Base-by-base conservation (phyloP, 2,888 invertebrate genomes). In the Caradrina kadenii region DNA sequence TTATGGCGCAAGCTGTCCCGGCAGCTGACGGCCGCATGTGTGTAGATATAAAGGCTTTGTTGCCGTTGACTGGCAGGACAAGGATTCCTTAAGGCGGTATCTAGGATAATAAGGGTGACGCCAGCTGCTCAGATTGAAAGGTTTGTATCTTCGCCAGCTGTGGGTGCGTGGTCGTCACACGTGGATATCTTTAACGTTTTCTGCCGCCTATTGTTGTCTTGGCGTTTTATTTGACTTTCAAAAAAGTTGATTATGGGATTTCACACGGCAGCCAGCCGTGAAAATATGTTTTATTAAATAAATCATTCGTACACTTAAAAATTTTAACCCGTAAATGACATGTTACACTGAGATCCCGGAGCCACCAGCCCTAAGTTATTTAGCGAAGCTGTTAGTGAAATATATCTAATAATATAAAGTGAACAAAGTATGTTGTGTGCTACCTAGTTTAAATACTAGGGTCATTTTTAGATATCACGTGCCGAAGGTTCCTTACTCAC, bases 1-100 rank as follows among this genome's bases (percentile, higher is more conserved):
- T 95, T 95, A 94, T 91, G 92, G 92, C 91, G 93, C 95, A 95
- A 95, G 95, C 94, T 95, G 95, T 87, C 83, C 77, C 84, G 89
- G 89, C 95, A 95, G 94, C 94, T 95, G 95, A 93, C 93, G 90
- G 88, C 88, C 89, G 89, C 86, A 89, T 89, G 60, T 76, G 81
- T 83, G 76, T 79, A 73, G 39, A 49, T 87, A 87, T 86, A 88
- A 88, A 87, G 87, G 82, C 89, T 91, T 91, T 91, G 91, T 93
- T 92, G 78, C 86, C 73, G 75, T 73, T 78, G 67, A 83, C 80
- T 75, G 85, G 75, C 69, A 63, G 53, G 66, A 67, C 72, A 61
- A 78, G 60, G 79, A 81, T 88, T 86, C 88, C 90, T 91, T 86
- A 82, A 87, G 88, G 87, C 88, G 87, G 78, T 89, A 73, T 88